These are phyloP conservation scores for Gallinago media DNA, from an alignment of 2,113 vertebrate genomes.

Conservation along the genomic window DNA sequence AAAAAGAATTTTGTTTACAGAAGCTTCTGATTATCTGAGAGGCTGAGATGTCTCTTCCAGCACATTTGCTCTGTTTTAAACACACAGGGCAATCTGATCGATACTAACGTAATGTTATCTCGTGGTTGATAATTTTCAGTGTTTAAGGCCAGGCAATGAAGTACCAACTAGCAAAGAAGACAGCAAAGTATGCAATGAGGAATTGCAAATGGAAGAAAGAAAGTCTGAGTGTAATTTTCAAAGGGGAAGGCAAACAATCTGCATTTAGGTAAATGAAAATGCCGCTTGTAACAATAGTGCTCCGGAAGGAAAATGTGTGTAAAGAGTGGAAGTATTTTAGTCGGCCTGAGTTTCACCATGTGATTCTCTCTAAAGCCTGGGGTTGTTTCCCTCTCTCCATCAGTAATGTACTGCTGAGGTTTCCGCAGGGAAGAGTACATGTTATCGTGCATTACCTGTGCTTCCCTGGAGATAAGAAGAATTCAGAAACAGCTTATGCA, in stretches of 20 bases:
- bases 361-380: neutral
- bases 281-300: neutral
- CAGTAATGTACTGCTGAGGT: neutral
- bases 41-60: neutral
- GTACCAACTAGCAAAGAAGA: neutral
- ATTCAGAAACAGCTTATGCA: neutral
- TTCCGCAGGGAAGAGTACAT: neutral
- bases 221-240: neutral
- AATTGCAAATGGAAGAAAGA: neutral
- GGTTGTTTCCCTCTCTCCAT: neutral
- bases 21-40: constrained; percentile 35
- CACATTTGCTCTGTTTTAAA: neutral
- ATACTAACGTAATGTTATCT: neutral
- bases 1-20: constrained; percentile 49
- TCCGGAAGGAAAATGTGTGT: neutral
- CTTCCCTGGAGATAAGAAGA: neutral
- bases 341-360: neutral
- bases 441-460: neutral
- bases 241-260: neutral
- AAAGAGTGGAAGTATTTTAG: neutral
- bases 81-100: neutral
- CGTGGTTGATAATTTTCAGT: neutral
- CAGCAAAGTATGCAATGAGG: neutral
- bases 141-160: neutral
- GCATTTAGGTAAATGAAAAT: neutral